A percentile compares a stretch with the other conserved stretches of the same genome.
phyloP scores from a whole-genome alignment of 2,113 vertebrate genomes.

The Sinosuthora webbiana region DNA sequence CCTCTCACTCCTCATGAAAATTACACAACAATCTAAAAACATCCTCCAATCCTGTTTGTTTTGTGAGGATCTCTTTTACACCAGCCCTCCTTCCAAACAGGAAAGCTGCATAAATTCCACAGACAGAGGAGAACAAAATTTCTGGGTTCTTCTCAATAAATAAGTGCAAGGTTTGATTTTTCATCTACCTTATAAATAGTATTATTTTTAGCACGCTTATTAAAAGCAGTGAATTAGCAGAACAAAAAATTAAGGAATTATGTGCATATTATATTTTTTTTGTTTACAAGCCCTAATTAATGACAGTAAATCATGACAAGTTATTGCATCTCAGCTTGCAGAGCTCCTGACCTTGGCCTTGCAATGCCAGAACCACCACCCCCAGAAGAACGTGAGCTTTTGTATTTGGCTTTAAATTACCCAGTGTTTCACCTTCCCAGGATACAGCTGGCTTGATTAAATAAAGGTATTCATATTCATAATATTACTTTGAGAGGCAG shows the following conservation, averaged over 20 bases:
- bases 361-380: background rate
- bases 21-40: background rate
- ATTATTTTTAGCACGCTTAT: slow-evolving; percentile 13
- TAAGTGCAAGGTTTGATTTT: slow-evolving; percentile 14
- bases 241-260: slow-evolving; percentile 4
- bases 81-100: background rate
- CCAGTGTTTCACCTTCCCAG: slow-evolving; percentile 56
- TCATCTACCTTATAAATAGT: slow-evolving; percentile 7
- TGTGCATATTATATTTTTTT: background rate
- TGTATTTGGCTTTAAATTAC: slow-evolving; percentile 57
- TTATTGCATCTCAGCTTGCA: background rate
- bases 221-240: slow-evolving; percentile 23
- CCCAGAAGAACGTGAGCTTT: background rate
- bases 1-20: background rate
- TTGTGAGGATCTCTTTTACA: background rate
- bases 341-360: background rate
- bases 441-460: slow-evolving; percentile 40
- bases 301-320: slow-evolving; percentile 3
- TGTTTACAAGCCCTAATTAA: background rate
- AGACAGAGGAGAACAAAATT: slow-evolving; percentile 5
- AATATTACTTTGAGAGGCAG: background rate
- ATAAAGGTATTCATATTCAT: slow-evolving; percentile 64
- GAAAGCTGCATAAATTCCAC: background rate
- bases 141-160: slow-evolving; percentile 9
- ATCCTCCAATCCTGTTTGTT: background rate